Base-by-base conservation (phyloP, 2,888 invertebrate species). In the Polyommatus iphigenia region DNA sequence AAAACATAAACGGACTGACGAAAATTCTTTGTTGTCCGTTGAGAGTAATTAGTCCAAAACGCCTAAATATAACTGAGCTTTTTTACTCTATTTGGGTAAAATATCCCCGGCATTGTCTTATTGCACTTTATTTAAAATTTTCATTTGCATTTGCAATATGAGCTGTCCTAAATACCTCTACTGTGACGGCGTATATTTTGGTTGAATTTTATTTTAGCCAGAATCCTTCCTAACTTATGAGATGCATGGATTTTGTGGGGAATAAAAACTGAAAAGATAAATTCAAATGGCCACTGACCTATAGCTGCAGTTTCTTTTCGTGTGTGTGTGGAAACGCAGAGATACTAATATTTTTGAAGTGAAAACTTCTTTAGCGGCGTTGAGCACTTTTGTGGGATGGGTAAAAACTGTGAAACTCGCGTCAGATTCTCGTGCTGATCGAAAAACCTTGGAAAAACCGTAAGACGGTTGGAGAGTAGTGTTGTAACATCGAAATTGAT, bases 41-140 rank as follows among this genome's bases (percentile, higher is more conserved):
- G 72, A 72, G n/a, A 72, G 41, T 72, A 36, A 72, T 72, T 72
- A 72, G 41, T 41, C 18, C 36, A 72, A 71, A 71, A 72, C n/a
- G 8, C 67, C 67, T 67, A 72, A 41, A n/a, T 41, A 41, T 3
- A n/a, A 41, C 20, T 72, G 20, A 20, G 20, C 8, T 41, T 72
- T 41, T 41, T n/a, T 72, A 8, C 41, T 72, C 72, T 72, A 41
- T 41, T 71, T 72, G 72, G 10, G 36, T 8, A 41, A 72, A 72
- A 41, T 72, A 41, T 41, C 72, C 41, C 36, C 18, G 2, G 8
- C 41, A 71, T 72, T 41, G 72, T 72, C 36, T 10, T 72, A 41
- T 72, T 72, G 36, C 72, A 72, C 72, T 72, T 72, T 72, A 41
- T 72, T 41, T 41, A 36, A 72, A 72, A 71, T 36, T 72, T n/a